phyloP scores from a whole-genome alignment of 1,140 invertebrate genomes.

The Aphaenogaster floridana region DNA sequence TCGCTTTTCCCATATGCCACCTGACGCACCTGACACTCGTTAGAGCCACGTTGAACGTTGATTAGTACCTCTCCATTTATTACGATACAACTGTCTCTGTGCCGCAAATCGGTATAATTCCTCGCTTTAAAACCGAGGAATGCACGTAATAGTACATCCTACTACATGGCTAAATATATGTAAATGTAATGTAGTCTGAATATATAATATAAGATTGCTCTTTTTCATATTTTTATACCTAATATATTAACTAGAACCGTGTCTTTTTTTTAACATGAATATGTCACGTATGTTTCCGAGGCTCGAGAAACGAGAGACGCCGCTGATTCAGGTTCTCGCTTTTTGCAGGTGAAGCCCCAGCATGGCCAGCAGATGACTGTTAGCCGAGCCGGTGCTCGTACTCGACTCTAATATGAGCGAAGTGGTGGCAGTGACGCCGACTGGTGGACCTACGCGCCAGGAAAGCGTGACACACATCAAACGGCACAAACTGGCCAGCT shows the following conservation, averaged over 20 bases:
- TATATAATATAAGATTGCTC: neutral
- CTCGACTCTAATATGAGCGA: slow-evolving; percentile 86
- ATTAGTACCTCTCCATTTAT: slow-evolving; percentile 3
- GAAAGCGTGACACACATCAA: slow-evolving; percentile 84
- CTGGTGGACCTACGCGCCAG: slow-evolving; percentile 84
- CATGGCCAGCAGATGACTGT: slow-evolving; percentile 86
- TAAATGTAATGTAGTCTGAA: neutral
- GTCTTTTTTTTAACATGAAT: neutral
- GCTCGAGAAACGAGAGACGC: slow-evolving; percentile 7
- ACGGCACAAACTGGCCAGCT: slow-evolving; percentile 84
- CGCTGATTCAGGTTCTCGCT: neutral
- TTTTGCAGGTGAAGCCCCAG: slow-evolving; percentile 78
- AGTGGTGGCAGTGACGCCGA: slow-evolving; percentile 83
- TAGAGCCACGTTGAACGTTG: neutral
- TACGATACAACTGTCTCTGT: neutral
- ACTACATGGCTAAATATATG: neutral
- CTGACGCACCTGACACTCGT: neutral
- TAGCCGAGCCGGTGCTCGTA: slow-evolving; percentile 84
- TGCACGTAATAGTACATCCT: neutral
- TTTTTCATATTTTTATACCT: neutral
- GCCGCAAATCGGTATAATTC: too few species aligned
- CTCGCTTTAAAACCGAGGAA: neutral
- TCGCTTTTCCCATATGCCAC: neutral
- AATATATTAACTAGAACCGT: neutral
- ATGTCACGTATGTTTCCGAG: neutral